A percentile compares a stretch with the other conserved stretches of the same genome.
Evolutionary conservation across 2,888 invertebrate species (phyloP).

Genomic region (Drosophila anomalata): DNA sequence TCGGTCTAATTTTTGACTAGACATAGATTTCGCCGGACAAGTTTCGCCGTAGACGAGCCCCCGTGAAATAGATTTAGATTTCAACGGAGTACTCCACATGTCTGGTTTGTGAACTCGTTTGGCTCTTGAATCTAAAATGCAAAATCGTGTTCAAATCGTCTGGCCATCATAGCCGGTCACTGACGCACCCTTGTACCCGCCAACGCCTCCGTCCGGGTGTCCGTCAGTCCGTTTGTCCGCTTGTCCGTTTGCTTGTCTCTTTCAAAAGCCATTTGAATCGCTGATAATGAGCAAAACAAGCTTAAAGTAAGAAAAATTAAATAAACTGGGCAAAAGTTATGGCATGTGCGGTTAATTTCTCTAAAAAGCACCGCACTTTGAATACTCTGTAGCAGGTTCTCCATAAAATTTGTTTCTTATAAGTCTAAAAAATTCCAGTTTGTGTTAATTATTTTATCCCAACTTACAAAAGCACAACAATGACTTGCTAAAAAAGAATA

Average conservation of each 20-base stretch:
- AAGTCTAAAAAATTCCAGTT: neutral
- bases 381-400: slow-evolving; percentile 14
- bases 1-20: neutral
- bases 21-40: slow-evolving; percentile 14
- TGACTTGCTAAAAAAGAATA: neutral
- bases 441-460: neutral
- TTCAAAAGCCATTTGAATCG: slow-evolving; percentile 41
- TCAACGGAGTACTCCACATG: slow-evolving; percentile 20
- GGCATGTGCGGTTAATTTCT: slow-evolving; percentile 12
- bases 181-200: slow-evolving; percentile 20
- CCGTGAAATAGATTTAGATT: slow-evolving; percentile 11
- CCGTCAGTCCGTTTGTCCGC: slow-evolving; percentile 1
- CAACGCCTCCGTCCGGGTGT: slow-evolving; percentile 8
- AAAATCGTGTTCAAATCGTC: slow-evolving; percentile 13
- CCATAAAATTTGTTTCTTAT: neutral
- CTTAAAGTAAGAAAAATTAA: slow-evolving; percentile 21
- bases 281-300: slow-evolving; percentile 47
- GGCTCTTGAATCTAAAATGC: slow-evolving; percentile 13
- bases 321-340: slow-evolving; percentile 12
- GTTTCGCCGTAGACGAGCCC: slow-evolving; percentile 40
- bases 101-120: slow-evolving; percentile 12
- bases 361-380: slow-evolving; percentile 10
- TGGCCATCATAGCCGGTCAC: slow-evolving; percentile 31
- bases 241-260: slow-evolving; percentile 14
- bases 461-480: neutral